Percentiles rank a stretch among this genome's conserved stretches.
phyloP scores from a whole-genome alignment of 2,113 vertebrate species.

The Pseudonaja textilis region DNA sequence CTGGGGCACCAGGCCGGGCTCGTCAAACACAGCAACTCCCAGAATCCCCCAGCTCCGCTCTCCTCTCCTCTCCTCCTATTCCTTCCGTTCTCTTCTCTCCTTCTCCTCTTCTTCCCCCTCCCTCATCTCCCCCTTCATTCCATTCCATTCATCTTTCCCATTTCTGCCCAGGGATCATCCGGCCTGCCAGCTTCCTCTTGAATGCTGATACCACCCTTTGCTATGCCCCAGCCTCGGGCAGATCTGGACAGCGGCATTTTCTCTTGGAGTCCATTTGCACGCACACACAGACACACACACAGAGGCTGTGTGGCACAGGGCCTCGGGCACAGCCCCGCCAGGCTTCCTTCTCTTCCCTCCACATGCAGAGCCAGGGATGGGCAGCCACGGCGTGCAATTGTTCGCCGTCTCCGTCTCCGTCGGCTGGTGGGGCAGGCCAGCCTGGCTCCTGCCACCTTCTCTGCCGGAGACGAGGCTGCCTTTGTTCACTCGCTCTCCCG shows the following conservation, averaged over 20 bases:
- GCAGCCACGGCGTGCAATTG: neutral
- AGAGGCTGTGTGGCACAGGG: neutral
- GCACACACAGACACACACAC: neutral
- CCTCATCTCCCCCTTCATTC: no score
- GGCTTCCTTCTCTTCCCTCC: neutral
- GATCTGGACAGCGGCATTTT: neutral
- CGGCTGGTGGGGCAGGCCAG: no score
- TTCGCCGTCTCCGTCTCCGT: neutral
- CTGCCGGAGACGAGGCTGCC: neutral
- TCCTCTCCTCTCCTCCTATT: no score
- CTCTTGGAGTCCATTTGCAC: neutral
- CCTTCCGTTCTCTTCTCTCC: no score
- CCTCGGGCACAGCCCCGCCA: neutral
- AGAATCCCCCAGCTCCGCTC: neutral
- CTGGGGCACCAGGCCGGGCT: neutral
- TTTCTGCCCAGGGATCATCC: neutral
- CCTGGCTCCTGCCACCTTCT: neutral
- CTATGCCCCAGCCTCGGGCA: neutral
- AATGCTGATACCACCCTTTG: neutral
- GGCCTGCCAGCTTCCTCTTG: neutral
- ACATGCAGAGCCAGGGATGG: neutral
- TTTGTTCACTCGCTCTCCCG: neutral
- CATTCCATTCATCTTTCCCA: neutral
- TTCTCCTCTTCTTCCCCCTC: no score
- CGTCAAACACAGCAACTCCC: neutral